Evolutionary conservation across 2,888 invertebrate species (phyloP), one percentile per base, ranked within the genome.

Genomic region (Cataglyphis rosenhaueri): DNA sequence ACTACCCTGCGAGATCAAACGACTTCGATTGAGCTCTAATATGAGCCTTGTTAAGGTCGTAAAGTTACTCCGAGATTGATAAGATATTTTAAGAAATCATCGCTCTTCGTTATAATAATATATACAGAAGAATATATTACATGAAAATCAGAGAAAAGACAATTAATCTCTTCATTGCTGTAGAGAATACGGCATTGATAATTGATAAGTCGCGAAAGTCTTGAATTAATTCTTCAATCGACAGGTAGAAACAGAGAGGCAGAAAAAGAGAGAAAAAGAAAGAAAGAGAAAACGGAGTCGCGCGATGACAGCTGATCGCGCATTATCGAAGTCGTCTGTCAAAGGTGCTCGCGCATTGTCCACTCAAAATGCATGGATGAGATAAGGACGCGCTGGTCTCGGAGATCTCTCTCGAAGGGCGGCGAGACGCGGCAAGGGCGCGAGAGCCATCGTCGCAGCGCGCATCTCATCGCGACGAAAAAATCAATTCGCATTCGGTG

Each of bases 401-500:
- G 44, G 61, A 82, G 81, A 84, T 82, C 81, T 66, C 32, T 74
- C 74, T 35, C 52, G 81, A 86, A 84, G 83, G 75, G 64, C 74
- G 65, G 83, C 82, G 84, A 52, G n/a, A 52, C 44, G 44, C 44
- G 18, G 44, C 44, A 52, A n/a, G 52, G n/a, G n/a, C 52, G 48
- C 18, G 48, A 15, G 15, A 15, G 44, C 44, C 44, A 44, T 44
- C 44, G 65, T 76, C 74, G 82, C 82, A 84, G 65, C 82, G 84
- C 84, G 29, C 71, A 66, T 70, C 81, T 71, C 86, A 87, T 86
- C 83, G 86, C 87, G 89, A 86, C 87, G 86, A 91, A 90, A 91
- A 91, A 91, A 91, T 91, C 91, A 91, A 91, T 91, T 91, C 89
- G 84, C 65, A 32, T 44, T 44, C 59, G 75, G 86, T 89, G 89